Evolutionary conservation across 2,888 invertebrate species (phyloP), one percentile per base, ranked within the genome.

Genomic region (Orthosia gothica): DNA sequence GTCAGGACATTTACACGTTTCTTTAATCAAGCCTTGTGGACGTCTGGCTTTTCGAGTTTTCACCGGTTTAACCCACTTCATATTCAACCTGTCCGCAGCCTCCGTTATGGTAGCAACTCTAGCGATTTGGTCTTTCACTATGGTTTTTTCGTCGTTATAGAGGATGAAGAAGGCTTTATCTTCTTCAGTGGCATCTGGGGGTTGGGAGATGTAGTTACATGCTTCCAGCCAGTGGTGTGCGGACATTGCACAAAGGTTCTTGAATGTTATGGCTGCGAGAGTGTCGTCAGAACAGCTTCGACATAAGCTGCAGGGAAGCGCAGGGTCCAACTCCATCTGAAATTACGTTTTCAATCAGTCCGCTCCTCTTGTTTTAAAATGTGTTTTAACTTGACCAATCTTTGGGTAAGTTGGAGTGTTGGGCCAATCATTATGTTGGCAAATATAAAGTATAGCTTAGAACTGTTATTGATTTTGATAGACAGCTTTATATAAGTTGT

Each of bases 281-380:
- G 92, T 87, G 73, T 90, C 92, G 67, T 91, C 89, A 20, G 88
- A 88, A 88, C 96, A 96, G 66, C 70, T 70, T 76, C 89, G 82
- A 92, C 96, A 96, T 62, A 93, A 82, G 45, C 93, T 92, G 54
- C 87, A 83, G 66, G 96, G 96, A 79, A 95, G 87, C 12, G 85
- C 91, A 23, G 85, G 72, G 80, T 92, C 93, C 83, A 92, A 89
- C 87, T 88, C 92, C 87, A 96, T 92, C 96, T 96, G 96, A 94
- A 96, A 96, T 91, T 89, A 95, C 89, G 94, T 86, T 85, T 91
- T 91, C 90, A 89, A 92, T 95, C 94, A 95, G 91, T 91, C 93
- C 91, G 92, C 91, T 91, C 91, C 83, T 89, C 88, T 86, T 87
- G 74, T 74, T 82, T 79, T 69, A 76, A n/a, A 47, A 54, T 61